Evolutionary conservation across 2,888 invertebrate species (phyloP), one percentile per base, ranked within the genome.

Genomic region (Ormyrus nitidulus): DNA sequence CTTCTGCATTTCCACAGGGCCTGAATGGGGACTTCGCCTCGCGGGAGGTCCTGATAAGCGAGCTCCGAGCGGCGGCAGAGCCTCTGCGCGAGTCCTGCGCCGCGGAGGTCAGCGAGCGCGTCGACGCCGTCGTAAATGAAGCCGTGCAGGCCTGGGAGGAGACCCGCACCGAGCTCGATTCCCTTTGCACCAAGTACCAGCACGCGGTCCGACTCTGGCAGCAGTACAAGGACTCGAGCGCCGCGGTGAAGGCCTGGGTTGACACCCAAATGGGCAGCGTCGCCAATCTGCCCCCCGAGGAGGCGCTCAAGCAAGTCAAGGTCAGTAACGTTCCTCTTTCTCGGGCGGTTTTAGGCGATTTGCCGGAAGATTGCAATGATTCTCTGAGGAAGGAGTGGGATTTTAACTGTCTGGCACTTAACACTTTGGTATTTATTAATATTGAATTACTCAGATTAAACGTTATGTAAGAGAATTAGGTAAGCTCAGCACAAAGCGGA

Each of bases 131-230:
- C 68, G 94, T 96, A 64, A 94, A 95, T 89, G 94, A 95, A 86
- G 96, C 96, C 13, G 95, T 95, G 11, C 93, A 94, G 5, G 95
- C 96, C 58, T 96, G 96, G 93, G 93, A 95, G 86, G 95, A 95
- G 86, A 96, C 96, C n/a, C 94, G 95, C 89, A 92, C 93, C 84
- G 95, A 95, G 89, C 92, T 96, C 83, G 93, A 94, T 84, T 94
- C 95, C 85, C 93, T 96, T 84, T 96, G 95, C 90, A 94, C 92
- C 85, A 93, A 93, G 91, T 96, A 96, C 91, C 95, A 96, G 89
- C 94, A 95, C 88, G 96, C 96, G 5, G 95, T 96, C 77, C 94
- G 94, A 69, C 92, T 96, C 80, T 96, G 96, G 96, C 93, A 94
- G 87, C 93, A 94, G 81, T 96, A 96, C 92, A 93, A 94, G 58